A percentile compares a stretch with the other conserved stretches of the same genome.
phyloP scores from a whole-genome alignment of 2,888 invertebrate genomes.

The Tineola bisselliella region DNA sequence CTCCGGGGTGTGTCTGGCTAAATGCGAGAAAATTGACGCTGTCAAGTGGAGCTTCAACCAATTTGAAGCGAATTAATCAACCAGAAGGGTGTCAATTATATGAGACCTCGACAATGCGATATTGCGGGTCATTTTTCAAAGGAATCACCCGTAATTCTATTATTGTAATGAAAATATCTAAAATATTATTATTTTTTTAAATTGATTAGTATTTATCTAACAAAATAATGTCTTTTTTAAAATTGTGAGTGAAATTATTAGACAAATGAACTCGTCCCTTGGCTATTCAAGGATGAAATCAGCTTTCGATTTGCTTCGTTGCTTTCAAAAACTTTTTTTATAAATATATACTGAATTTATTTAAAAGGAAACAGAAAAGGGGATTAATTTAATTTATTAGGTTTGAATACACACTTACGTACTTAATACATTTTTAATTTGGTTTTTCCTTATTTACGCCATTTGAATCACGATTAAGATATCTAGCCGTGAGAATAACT shows the following conservation, averaged over 20 bases:
- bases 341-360: neutral
- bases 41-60: slow-evolving; percentile 58
- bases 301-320: neutral
- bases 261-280: neutral
- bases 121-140: neutral
- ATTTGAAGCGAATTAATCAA: slow-evolving; percentile 64
- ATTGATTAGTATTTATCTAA: neutral
- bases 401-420: neutral
- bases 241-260: neutral
- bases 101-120: neutral
- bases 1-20: slow-evolving; percentile 25
- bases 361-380: neutral
- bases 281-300: neutral
- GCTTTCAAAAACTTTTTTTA: neutral
- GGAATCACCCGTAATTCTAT: neutral
- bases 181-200: neutral
- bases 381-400: neutral
- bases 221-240: neutral
- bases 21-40: slow-evolving; percentile 62
- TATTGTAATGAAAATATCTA: neutral
- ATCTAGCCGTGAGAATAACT: slow-evolving; percentile 2
- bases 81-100: slow-evolving; percentile 23
- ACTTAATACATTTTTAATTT: neutral
- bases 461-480: neutral
- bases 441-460: slow-evolving; percentile 6